Evolutionary conservation across 2,113 vertebrate genomes (phyloP), one percentile per base, ranked within the genome.

Genomic region (Onychostruthus taczanowskii): DNA sequence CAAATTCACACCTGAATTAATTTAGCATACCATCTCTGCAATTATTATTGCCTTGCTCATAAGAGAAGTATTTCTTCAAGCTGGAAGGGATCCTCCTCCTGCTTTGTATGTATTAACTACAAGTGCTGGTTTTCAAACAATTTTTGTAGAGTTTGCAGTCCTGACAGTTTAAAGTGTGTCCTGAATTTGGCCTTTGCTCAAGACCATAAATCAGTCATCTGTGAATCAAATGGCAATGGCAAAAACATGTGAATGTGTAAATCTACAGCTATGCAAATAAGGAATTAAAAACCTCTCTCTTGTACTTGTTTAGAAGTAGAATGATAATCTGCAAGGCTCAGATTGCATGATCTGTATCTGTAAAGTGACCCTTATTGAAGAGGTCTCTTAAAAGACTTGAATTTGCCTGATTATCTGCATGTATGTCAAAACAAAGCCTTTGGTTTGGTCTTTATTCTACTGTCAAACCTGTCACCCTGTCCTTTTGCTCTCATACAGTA

Each of bases 311-410:
- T 96, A 95, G 83, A 95, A 93, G 91, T 61, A 93, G 76, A 82
- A 84, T 49, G 41, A 94, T 92, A 96, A 96, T 97, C 87, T 92
- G 41, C 69, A 94, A 90, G 87, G 64, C 95, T 98, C 96, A 90
- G 70, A 95, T 98, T 98, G 97, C 97, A 96, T 35, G 91, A 94
- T 96, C 94, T 6, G 10, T 91, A 91, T 83, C 92, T 69, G 79
- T 95, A 94, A 93, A 95, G 87, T 96, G 96, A 95, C 95, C 94
- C 92, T 75, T 75, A 84, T 3, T 59, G 86, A 91, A 92, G 43
- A 67, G 59, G 64, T 81, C 76, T 94, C 59, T 72, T 64, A 53
- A 79, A 87, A 94, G 79, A 84, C 70, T 68, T 83, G 62, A 88
- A 87, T 89, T 79, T 92, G 77, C 63, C 56, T 84, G 52, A 80